These are phyloP conservation scores for Acipenser oxyrinchus DNA, from an alignment of 2,797 vertebrate genomes.

Conservation along the genomic window DNA sequence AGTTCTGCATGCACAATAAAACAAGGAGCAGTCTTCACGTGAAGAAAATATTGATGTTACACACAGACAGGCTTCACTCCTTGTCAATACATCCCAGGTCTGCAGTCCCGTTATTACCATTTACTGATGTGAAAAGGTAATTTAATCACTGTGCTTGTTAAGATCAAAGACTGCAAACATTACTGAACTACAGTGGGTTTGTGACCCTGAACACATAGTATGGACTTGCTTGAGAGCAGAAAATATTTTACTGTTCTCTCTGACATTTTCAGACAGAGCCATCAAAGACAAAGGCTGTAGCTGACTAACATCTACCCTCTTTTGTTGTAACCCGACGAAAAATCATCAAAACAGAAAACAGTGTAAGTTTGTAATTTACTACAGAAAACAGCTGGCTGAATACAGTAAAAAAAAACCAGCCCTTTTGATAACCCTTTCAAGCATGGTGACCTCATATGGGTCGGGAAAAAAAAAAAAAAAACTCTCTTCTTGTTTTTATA, in stretches of 20 bases:
- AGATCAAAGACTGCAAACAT: conserved; percentile 39
- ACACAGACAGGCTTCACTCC: conserved; percentile 2
- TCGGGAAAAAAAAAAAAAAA: no score
- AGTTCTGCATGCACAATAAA: no score
- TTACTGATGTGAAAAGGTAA: conserved; percentile 36
- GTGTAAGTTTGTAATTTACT: no score
- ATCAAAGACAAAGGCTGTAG: conserved; percentile 1
- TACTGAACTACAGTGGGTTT: conserved; percentile 28
- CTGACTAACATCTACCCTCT: not conserved
- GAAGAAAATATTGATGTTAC: no score
- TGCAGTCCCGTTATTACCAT: conserved; percentile 40
- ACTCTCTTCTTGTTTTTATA: no score
- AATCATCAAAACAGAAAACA: no score
- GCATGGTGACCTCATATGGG: no score
- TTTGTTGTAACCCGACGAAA: no score
- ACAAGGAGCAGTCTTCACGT: no score
- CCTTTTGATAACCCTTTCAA: no score
- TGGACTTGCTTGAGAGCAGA: not conserved
- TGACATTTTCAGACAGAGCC: not conserved
- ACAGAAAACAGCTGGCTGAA: no score
- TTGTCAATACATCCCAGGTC: conserved; percentile 41
- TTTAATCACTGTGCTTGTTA: conserved; percentile 35
- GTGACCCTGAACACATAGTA: conserved; percentile 28
- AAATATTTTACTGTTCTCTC: not conserved
- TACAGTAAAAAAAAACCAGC: no score